Evolutionary conservation across 2,888 invertebrate genomes (phyloP).

Genomic region (Plebejus anna): DNA sequence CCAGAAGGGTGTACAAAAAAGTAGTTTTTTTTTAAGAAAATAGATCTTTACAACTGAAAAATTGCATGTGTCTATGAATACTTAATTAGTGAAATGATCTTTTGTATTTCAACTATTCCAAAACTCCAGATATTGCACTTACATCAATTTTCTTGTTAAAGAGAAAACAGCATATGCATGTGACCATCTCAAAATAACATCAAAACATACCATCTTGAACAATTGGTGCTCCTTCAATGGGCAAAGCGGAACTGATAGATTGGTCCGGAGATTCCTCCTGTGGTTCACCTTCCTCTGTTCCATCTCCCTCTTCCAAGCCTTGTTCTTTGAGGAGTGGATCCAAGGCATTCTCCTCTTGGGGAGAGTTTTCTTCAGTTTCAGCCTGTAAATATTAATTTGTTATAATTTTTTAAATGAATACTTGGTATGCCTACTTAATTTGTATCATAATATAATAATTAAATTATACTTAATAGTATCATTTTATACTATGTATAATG

Average conservation of each 20-base stretch:
- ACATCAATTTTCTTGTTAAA: no score
- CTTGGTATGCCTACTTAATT: neutral
- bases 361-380: conserved; percentile 61
- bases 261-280: conserved; percentile 75
- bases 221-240: conserved; percentile 62
- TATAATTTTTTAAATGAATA: neutral
- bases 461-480: no score
- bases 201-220: conserved; percentile 63
- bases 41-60: no score
- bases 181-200: neutral
- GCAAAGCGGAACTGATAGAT: conserved; percentile 73
- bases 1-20: no score
- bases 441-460: no score
- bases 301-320: conserved; percentile 57
- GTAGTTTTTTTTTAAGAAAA: no score
- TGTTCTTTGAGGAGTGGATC: conserved; percentile 63
- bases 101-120: no score
- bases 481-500: no score
- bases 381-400: conserved; percentile 43
- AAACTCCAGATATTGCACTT: no score
- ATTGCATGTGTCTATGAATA: no score
- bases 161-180: no score
- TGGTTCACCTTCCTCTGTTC: conserved; percentile 53
- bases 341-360: conserved; percentile 62
- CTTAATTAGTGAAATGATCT: no score